Evolutionary conservation across 2,113 vertebrate genomes (phyloP), one percentile per base, ranked within the genome.

Genomic region (Himantopus leucocephalus): DNA sequence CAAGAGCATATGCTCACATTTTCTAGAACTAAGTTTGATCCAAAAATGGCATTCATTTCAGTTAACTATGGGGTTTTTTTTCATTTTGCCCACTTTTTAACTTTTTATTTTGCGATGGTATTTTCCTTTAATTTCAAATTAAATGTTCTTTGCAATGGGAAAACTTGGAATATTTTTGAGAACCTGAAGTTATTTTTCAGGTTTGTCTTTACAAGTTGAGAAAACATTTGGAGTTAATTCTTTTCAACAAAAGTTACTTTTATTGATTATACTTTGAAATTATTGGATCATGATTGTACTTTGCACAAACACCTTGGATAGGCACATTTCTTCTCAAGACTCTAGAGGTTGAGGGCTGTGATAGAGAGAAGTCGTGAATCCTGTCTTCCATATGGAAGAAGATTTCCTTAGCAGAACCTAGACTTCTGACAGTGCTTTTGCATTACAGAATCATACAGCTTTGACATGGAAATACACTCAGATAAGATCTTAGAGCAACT

Each of bases 401-500:
- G 75, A 62, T 53, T 41, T 53, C 13, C 43, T 63, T 29, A 88
- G 35, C 21, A 75, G 64, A 88, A 41, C 37, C 55, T 22, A 30
- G 13, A 68, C 50, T 90, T 88, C 29, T 76, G 62, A 29, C 13
- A 83, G 22, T 27, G 26, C 41, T 81, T 85, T 83, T 85, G 26
- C 13, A 35, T 79, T 77, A 43, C 30, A 52, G 47, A 37, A 62
- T 27, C n/a, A 17, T 50, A 63, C 26, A 30, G 12, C 21, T 81
- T 64, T 77, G 55, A 80, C 7, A 43, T 43, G 45, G 15, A 55
- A 82, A 74, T 78, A 59, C 9, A 37, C 48, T 81, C 27, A n/a
- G 17, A 53, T 37, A 22, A 73, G 60, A 62, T 74, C 8, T 94
- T 56, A 77, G 47, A 64, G 62, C 62, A 60, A 97, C 98, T 97